Conservation (phyloP, 2,797 vertebrate genomes). For the Hylomyscus alleni region DNA sequence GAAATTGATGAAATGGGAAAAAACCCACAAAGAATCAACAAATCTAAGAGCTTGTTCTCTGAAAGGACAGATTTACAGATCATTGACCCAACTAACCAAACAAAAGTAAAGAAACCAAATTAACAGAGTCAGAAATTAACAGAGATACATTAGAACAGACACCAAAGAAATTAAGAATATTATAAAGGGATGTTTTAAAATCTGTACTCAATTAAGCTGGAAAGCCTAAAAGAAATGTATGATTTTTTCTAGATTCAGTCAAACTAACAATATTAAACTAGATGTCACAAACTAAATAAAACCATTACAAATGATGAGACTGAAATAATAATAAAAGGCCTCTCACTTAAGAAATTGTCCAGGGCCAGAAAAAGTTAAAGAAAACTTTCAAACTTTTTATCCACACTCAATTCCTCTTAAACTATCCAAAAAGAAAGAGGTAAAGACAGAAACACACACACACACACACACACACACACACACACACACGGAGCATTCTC, state of each 20-base stretch:
- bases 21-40: neutral
- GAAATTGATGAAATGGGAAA: neutral
- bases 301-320: neutral
- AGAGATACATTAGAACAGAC: neutral
- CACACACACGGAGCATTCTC: neutral
- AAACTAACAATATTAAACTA: neutral
- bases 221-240: neutral
- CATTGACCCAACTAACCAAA: neutral
- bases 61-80: neutral
- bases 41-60: neutral
- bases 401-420: neutral
- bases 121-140: neutral
- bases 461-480: neutral
- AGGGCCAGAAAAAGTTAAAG: neutral
- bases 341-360: neutral
- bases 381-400: neutral
- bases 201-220: neutral
- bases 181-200: neutral
- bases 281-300: neutral
- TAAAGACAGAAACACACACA: neutral
- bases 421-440: neutral
- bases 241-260: neutral
- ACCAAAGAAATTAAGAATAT: neutral
- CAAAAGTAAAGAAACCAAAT: neutral
- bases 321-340: neutral